A percentile compares a stretch with the other conserved stretches of the same genome.
Conservation (phyloP, 2,888 invertebrate species). For the Allygus modestus region DNA sequence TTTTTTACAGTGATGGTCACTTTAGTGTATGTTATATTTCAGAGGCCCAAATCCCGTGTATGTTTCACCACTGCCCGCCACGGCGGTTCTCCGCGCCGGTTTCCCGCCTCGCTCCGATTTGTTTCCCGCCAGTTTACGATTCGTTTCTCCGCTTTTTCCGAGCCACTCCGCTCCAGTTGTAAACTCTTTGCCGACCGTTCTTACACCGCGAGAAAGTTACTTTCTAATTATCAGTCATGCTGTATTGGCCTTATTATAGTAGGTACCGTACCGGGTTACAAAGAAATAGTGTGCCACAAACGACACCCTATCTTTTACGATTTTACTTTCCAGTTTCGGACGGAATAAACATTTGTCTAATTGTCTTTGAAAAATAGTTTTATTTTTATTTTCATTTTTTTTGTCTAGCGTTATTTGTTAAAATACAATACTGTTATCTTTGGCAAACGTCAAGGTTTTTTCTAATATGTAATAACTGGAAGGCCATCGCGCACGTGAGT, state of each 20-base stretch:
- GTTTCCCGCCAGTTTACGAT: not conserved
- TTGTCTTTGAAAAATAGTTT: too few relatives aligned
- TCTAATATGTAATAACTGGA: not conserved
- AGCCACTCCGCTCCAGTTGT: constrained; percentile 9
- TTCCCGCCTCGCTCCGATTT: not conserved
- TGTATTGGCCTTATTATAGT: not conserved
- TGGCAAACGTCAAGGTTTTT: not conserved
- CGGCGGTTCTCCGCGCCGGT: not conserved
- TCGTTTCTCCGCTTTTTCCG: constrained; percentile 31
- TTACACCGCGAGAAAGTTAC: constrained; percentile 6
- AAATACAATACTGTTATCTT: not conserved
- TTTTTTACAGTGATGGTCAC: too few relatives aligned
- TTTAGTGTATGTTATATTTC: too few relatives aligned
- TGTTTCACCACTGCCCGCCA: not conserved
- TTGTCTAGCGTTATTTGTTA: too few relatives aligned
- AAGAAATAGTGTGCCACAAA: too few relatives aligned
- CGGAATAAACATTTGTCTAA: too few relatives aligned
- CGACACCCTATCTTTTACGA: too few relatives aligned
- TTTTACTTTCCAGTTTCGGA: too few relatives aligned
- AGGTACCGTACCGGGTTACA: not conserved
- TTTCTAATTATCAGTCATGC: constrained; percentile 28
- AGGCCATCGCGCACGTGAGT: not conserved
- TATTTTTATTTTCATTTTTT: too few relatives aligned
- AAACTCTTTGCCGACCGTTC: constrained; percentile 12
- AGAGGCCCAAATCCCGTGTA: too few relatives aligned